Evolutionary conservation across 2,888 invertebrate species (phyloP).

Genomic region (Frankliniella fusca): DNA sequence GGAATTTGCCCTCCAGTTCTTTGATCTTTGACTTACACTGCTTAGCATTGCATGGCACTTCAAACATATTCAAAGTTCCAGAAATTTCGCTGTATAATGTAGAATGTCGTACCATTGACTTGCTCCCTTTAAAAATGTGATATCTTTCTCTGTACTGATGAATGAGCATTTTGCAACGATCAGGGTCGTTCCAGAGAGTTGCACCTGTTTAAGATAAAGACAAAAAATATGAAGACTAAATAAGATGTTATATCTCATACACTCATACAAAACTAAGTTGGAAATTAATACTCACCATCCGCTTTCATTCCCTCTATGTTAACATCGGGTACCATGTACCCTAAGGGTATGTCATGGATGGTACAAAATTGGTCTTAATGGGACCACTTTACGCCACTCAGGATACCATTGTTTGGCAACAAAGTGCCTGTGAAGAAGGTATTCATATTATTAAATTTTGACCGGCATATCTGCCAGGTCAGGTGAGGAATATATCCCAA

Average conservation of each 20-base stretch:
- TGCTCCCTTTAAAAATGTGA: not conserved
- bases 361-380: not conserved
- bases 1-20: not conserved
- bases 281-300: not conserved
- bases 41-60: not conserved
- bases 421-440: not conserved
- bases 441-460: not conserved
- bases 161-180: not conserved
- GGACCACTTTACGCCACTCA: not conserved
- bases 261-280: not conserved
- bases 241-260: not conserved
- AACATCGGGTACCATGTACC: not conserved
- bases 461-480: not conserved
- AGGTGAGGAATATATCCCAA: too few species aligned
- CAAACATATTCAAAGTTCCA: not conserved
- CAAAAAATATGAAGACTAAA: not conserved
- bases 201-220: not conserved
- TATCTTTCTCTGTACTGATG: not conserved
- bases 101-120: not conserved
- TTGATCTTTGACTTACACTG: not conserved
- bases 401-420: not conserved
- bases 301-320: not conserved
- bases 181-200: not conserved
- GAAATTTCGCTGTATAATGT: not conserved
- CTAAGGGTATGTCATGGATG: not conserved